These are phyloP conservation scores for Gymnodraco acuticeps DNA, from an alignment of 2,797 vertebrate genomes.

Conservation along the genomic window DNA sequence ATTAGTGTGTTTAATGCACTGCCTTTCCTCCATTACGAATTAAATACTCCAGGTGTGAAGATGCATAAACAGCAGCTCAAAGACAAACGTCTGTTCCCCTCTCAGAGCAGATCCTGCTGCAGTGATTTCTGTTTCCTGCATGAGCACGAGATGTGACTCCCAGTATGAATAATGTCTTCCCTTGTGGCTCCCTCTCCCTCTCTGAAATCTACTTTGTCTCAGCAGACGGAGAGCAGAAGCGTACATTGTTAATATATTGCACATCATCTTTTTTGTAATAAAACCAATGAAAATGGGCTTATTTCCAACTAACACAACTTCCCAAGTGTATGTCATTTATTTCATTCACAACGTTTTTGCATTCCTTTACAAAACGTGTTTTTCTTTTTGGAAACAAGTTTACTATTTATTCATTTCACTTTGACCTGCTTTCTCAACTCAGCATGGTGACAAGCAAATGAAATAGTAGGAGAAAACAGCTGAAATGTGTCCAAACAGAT, in stretches of 20 bases:
- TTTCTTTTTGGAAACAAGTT: conserved; percentile 9
- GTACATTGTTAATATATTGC: not conserved
- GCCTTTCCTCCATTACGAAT: conserved; percentile 31
- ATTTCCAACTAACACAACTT: not conserved
- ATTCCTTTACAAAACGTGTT: not conserved
- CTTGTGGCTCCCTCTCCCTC: conserved; percentile 52
- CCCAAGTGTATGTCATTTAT: not conserved
- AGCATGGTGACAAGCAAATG: conserved; percentile 35
- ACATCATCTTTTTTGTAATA: too few species aligned
- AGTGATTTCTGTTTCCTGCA: conserved; percentile 64
- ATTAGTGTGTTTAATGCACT: conserved; percentile 9
- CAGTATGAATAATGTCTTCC: conserved; percentile 63
- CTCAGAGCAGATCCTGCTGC: conserved; percentile 59
- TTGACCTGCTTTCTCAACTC: conserved; percentile 45
- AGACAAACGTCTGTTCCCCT: conserved; percentile 16
- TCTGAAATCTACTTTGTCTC: conserved; percentile 49
- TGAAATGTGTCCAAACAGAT: conserved; percentile 53
- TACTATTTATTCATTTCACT: conserved; percentile 2
- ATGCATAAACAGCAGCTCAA: conserved; percentile 37
- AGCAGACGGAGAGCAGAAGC: conserved; percentile 25
- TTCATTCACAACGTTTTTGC: not conserved
- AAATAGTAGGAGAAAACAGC: conserved; percentile 53
- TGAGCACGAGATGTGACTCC: conserved; percentile 61
- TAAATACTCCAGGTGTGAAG: conserved; percentile 51
- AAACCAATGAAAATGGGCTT: not conserved